Evolutionary conservation across 35 echinoderm and acorn worm species (phyloP).

Genomic region (Heliocidaris erythrogramma): DNA sequence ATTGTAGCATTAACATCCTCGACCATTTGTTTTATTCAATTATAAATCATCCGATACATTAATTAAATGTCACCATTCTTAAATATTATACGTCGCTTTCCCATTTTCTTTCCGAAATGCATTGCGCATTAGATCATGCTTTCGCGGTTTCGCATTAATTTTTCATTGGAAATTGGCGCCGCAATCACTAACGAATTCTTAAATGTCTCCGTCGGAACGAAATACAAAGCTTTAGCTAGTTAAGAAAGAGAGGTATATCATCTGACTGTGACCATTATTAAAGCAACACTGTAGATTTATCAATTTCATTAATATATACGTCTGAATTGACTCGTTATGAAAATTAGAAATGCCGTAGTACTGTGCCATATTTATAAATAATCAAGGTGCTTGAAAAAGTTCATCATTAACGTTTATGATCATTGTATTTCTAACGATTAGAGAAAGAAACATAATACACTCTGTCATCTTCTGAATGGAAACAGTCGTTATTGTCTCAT

Average conservation of each 20-base stretch:
- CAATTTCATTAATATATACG: background rate
- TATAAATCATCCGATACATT: no score
- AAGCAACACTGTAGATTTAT: background rate
- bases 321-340: background rate
- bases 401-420: background rate
- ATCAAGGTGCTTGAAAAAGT: background rate
- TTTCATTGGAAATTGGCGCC: background rate
- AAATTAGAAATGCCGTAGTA: background rate
- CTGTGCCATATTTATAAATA: background rate
- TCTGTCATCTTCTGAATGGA: background rate
- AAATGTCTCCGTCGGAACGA: background rate
- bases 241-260: background rate
- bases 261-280: background rate
- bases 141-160: background rate
- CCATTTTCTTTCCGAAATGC: background rate
- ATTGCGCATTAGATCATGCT: background rate
- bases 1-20: no score
- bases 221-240: background rate
- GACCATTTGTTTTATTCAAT: no score
- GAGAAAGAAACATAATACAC: background rate
- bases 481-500: background rate
- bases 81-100: background rate
- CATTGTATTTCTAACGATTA: background rate
- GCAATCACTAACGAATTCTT: background rate
- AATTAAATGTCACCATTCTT: no score